phyloP scores from a whole-genome alignment of 2,888 invertebrate genomes.

The Nineta flava region DNA sequence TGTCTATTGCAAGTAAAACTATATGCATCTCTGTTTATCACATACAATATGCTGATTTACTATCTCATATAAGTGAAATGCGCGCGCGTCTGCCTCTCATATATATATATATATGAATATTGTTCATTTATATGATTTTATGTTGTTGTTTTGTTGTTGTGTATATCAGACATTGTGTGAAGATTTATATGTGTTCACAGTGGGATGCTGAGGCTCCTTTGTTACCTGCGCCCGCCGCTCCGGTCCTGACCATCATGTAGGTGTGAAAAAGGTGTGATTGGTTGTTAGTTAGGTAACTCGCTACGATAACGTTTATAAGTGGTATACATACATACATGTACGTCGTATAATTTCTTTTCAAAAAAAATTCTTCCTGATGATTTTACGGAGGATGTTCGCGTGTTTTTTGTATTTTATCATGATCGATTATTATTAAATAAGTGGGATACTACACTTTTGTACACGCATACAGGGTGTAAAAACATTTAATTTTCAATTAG shows the following conservation, averaged over 20 bases:
- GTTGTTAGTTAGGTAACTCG: not conserved
- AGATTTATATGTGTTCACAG: not conserved
- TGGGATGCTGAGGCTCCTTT: constrained; percentile 4
- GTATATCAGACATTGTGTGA: not conserved
- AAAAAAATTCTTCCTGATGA: too few species aligned
- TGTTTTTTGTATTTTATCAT: too few species aligned
- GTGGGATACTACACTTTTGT: too few species aligned
- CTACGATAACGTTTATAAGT: not conserved
- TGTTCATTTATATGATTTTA: not conserved
- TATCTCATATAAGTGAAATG: not conserved
- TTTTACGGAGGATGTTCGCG: too few species aligned
- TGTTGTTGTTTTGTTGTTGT: not conserved
- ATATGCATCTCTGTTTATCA: too few species aligned
- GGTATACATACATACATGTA: too few species aligned
- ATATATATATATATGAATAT: not conserved
- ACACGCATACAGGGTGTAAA: too few species aligned
- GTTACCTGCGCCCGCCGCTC: constrained; percentile 3
- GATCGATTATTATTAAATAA: too few species aligned
- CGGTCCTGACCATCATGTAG: not conserved
- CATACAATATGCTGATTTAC: not conserved
- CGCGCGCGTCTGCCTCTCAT: too few species aligned
- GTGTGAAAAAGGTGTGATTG: constrained; percentile 3
- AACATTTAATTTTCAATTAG: too few species aligned
- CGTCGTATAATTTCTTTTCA: too few species aligned
- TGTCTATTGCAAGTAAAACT: too few species aligned